phyloP scores from a whole-genome alignment of 1,140 invertebrate genomes.

The Notospermus geniculatus region DNA sequence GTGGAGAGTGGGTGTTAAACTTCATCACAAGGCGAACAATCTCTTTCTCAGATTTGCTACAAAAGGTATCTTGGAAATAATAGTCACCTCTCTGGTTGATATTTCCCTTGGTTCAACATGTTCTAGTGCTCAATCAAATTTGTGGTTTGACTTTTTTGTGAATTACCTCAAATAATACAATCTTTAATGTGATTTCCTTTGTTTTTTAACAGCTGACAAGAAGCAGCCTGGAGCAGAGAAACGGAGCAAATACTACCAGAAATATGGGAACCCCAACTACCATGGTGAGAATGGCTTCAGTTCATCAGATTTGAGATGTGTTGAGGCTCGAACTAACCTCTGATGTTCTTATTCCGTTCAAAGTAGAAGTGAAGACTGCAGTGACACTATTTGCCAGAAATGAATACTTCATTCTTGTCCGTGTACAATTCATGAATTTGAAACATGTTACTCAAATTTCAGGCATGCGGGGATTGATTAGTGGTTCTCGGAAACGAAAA shows the following conservation, averaged over 20 bases:
- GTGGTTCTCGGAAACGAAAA: conserved; percentile 52
- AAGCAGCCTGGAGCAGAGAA: conserved; percentile 64
- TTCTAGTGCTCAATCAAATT: too few relatives aligned
- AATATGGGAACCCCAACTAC: conserved; percentile 66
- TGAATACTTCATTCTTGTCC: conserved; percentile 10
- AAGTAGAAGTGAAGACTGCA: too few relatives aligned
- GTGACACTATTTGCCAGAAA: too few relatives aligned
- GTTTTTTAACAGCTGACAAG: conserved; percentile 57
- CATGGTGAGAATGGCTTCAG: conserved; percentile 59
- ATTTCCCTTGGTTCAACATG: too few relatives aligned
- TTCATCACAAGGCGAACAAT: conserved; percentile 63
- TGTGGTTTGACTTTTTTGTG: background rate
- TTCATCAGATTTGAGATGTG: too few relatives aligned
- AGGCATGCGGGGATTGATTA: conserved; percentile 61
- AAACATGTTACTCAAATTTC: conserved; percentile 10
- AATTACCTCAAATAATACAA: too few relatives aligned
- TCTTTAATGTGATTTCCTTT: too few relatives aligned
- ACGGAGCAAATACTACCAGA: conserved; percentile 66
- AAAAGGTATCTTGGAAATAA: too few relatives aligned
- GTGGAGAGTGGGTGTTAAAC: conserved; percentile 70
- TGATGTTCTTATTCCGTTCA: too few relatives aligned
- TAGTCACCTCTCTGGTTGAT: too few relatives aligned
- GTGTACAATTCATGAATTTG: background rate
- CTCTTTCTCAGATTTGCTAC: conserved; percentile 74
- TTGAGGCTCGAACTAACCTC: too few relatives aligned